A percentile compares a stretch with the other conserved stretches of the same genome.
These are phyloP conservation scores for Proterorhinus semilunaris DNA, from an alignment of 2,113 vertebrate species.

Conservation along the genomic window DNA sequence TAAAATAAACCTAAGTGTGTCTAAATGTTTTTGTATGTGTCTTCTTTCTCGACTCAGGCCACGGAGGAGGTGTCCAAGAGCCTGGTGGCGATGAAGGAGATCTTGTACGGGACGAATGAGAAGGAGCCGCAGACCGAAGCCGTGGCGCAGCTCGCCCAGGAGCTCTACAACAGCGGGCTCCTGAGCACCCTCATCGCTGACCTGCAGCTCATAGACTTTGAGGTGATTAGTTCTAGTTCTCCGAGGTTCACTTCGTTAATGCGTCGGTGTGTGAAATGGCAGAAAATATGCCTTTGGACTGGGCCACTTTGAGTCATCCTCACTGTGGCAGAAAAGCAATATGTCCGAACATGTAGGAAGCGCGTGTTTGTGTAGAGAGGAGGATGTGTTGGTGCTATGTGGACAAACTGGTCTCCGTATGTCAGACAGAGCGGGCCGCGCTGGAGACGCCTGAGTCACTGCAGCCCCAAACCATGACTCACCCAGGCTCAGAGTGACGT, in stretches of 20 bases:
- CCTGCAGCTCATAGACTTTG: conserved; percentile 93
- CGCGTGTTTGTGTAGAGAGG: not conserved
- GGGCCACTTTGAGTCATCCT: not conserved
- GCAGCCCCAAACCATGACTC: conserved; percentile 37
- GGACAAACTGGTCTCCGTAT: conserved; percentile 28
- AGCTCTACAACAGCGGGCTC: conserved; percentile 93
- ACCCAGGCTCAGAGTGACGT: conserved; percentile 38
- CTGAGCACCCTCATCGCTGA: conserved; percentile 88
- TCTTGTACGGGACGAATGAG: conserved; percentile 92
- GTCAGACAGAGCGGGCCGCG: conserved; percentile 31
- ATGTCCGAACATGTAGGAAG: not conserved
- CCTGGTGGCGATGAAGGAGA: conserved; percentile 94
- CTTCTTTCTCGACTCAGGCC: conserved; percentile 69
- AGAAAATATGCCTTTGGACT: not conserved
- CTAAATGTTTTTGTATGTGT: too few relatives aligned
- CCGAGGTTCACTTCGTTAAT: too few relatives aligned
- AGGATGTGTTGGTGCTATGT: conserved; percentile 11
- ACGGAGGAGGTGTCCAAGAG: conserved; percentile 98
- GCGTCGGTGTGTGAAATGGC: not conserved
- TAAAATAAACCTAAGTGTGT: too few relatives aligned
- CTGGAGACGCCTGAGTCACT: conserved; percentile 52
- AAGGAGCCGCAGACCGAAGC: conserved; percentile 92
- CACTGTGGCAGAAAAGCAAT: not conserved
- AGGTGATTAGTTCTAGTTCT: conserved; percentile 70
- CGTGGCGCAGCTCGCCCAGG: conserved; percentile 93